phyloP scores from a whole-genome alignment of 2,797 vertebrate genomes.

The Phataginus tetradactyla region DNA sequence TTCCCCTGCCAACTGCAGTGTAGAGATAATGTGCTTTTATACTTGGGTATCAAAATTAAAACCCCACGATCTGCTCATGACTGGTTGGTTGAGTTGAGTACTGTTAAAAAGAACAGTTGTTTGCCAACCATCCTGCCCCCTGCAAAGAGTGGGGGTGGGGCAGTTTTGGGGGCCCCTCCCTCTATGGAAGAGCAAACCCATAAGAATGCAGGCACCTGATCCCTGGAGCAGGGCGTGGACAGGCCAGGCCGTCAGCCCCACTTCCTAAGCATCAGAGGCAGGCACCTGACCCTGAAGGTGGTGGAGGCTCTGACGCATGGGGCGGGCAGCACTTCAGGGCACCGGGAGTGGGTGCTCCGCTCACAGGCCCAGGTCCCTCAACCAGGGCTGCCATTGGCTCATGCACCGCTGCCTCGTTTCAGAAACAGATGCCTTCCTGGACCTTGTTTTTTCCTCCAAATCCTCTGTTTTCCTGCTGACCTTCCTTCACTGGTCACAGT shows the following conservation, averaged over 20 bases:
- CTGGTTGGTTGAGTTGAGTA: background rate
- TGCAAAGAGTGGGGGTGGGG: background rate
- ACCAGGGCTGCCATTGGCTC: too few species aligned
- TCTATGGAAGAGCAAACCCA: too few species aligned
- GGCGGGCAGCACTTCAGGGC: too few species aligned
- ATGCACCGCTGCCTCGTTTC: background rate
- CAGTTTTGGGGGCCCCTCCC: background rate
- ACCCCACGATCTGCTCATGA: background rate
- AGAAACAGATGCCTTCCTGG: background rate
- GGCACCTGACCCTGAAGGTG: too few species aligned
- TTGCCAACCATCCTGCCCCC: rapidly evolving
- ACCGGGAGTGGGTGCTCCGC: too few species aligned
- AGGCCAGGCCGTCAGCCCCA: background rate
- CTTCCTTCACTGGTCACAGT: background rate
- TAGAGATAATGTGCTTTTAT: background rate
- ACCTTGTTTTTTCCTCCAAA: background rate
- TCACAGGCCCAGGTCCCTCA: too few species aligned
- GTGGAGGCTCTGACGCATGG: too few species aligned
- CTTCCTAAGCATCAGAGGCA: background rate
- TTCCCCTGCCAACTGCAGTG: background rate
- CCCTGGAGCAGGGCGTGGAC: background rate
- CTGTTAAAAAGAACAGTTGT: background rate
- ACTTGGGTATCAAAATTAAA: background rate
- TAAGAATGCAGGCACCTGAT: background rate
- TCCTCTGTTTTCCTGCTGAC: background rate